These are phyloP conservation scores for Cyprinodon variegatus DNA, from an alignment of 2,113 vertebrate species.

Conservation along the genomic window DNA sequence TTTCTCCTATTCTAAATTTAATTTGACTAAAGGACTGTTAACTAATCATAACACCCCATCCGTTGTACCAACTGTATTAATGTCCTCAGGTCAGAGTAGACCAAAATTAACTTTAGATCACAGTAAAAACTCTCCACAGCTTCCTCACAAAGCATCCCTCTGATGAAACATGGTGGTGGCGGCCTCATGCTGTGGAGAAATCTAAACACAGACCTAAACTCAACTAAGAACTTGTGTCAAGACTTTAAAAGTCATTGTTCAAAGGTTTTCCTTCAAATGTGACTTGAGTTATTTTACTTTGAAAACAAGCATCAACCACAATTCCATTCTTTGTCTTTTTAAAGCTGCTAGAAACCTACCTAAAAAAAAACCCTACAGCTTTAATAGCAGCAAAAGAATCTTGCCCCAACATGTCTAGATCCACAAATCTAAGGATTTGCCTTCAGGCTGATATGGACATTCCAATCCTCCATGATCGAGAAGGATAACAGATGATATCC, in stretches of 20 bases:
- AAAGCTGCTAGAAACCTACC: background rate
- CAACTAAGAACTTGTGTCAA: background rate
- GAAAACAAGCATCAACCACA: background rate
- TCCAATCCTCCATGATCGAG: conserved; percentile 23
- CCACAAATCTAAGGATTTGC: conserved; percentile 24
- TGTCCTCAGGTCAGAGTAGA: no score
- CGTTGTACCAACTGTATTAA: no score
- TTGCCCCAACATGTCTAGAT: conserved; percentile 6
- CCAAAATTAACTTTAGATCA: no score
- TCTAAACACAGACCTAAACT: background rate
- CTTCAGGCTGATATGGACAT: conserved; percentile 15
- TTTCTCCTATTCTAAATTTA: no score
- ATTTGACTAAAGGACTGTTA: no score
- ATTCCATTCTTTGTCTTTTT: background rate
- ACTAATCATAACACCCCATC: no score
- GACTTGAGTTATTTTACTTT: background rate
- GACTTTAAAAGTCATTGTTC: background rate
- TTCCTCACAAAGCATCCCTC: no score
- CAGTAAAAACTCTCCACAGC: no score
- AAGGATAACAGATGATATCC: conserved; percentile 33
- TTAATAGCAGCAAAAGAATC: background rate
- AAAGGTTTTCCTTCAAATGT: background rate
- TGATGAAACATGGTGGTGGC: background rate
- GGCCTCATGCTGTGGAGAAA: background rate
- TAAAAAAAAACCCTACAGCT: background rate